A percentile compares a stretch with the other conserved stretches of the same genome.
Evolutionary conservation across 2,888 invertebrate genomes (phyloP).

Genomic region (Serripes groenlandicus): DNA sequence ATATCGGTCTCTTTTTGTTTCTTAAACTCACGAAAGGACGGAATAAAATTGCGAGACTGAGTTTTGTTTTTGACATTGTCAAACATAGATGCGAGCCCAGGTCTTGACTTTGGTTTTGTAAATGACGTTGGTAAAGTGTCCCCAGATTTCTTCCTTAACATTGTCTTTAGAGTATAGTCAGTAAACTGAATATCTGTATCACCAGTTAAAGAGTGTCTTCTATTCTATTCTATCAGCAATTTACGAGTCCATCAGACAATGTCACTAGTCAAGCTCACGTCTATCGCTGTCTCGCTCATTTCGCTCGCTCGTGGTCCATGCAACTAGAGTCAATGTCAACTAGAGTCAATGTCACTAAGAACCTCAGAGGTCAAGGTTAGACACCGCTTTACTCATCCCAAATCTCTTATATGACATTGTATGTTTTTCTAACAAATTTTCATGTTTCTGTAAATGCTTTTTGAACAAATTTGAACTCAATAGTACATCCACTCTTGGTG

Average conservation of each 20-base stretch:
- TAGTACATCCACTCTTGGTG: slow-evolving; percentile 75
- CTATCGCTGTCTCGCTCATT: slow-evolving; percentile 21
- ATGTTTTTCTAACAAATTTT: slow-evolving; percentile 63
- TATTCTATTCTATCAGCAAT: no score
- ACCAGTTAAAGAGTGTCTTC: slow-evolving; percentile 48
- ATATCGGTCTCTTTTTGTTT: slow-evolving; percentile 32
- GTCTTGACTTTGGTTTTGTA: slow-evolving; percentile 35
- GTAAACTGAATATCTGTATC: neutral
- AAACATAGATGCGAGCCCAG: slow-evolving; percentile 1
- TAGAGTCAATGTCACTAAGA: no score
- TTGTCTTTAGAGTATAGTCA: neutral
- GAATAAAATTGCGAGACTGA: slow-evolving; percentile 32
- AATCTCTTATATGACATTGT: slow-evolving; percentile 53
- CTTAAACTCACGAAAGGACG: slow-evolving; percentile 54
- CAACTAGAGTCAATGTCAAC: no score
- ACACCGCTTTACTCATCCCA: slow-evolving; percentile 74
- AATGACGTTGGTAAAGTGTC: slow-evolving; percentile 46
- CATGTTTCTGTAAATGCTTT: slow-evolving; percentile 75
- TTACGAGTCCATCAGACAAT: no score
- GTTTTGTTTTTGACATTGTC: slow-evolving; percentile 13
- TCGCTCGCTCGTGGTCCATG: no score
- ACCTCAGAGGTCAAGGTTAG: slow-evolving; percentile 75
- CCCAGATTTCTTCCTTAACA: neutral
- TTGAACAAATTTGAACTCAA: slow-evolving; percentile 74
- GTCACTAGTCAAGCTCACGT: slow-evolving; percentile 15